Conservation (phyloP, 2,113 vertebrate genomes). For the Meles meles region DNA sequence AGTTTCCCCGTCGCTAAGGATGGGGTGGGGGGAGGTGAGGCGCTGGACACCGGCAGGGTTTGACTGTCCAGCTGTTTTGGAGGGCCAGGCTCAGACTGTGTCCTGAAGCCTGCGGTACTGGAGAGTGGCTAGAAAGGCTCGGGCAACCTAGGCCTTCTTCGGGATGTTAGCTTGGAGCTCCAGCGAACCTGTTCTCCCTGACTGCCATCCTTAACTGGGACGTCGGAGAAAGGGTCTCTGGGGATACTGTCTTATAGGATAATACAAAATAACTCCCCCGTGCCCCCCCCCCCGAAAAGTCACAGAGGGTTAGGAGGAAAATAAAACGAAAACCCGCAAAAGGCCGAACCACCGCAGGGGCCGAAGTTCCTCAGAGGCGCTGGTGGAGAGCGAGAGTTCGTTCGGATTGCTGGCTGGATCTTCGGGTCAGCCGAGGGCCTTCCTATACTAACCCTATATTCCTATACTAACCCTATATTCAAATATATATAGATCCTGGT, state of each 20-base stretch:
- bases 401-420: background rate
- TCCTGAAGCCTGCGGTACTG: background rate
- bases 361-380: background rate
- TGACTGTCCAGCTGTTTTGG: background rate
- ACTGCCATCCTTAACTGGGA: background rate
- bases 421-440: background rate
- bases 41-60: fast-evolving
- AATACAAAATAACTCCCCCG: background rate
- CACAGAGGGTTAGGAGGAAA: background rate
- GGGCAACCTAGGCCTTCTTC: background rate
- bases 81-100: background rate
- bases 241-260: background rate
- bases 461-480: background rate
- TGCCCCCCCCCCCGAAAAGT: background rate
- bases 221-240: background rate
- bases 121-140: background rate
- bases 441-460: background rate
- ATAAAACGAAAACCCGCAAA: background rate
- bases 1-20: background rate
- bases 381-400: background rate
- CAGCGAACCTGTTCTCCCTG: background rate
- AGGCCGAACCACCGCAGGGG: background rate
- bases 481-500: too few relatives aligned
- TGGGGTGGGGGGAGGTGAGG: background rate
- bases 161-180: background rate